Evolutionary conservation across 2,797 vertebrate genomes (phyloP).

Genomic region (Eulemur rubriventer): DNA sequence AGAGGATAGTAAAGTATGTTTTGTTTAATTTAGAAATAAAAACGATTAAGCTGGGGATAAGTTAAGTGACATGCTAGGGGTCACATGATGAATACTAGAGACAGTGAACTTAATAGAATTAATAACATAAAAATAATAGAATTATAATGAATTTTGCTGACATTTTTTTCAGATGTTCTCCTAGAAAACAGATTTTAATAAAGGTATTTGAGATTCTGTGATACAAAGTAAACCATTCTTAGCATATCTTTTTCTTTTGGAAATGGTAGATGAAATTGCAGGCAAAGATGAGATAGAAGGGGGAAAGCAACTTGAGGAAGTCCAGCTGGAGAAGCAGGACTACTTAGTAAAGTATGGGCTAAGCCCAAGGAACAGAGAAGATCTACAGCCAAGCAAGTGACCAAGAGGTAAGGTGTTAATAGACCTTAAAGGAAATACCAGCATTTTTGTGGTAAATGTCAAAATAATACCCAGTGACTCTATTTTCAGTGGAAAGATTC

Average conservation of each 20-base stretch:
- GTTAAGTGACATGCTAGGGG: neutral
- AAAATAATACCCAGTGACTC: neutral
- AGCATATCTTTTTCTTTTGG: neutral
- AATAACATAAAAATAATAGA: neutral
- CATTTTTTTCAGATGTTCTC: neutral
- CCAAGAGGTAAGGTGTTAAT: neutral
- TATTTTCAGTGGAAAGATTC: neutral
- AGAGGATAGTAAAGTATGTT: neutral
- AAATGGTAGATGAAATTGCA: neutral
- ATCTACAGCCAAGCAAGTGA: neutral
- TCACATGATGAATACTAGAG: neutral
- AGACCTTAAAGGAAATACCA: neutral
- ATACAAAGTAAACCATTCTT: neutral
- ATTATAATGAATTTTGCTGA: neutral
- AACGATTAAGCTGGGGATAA: neutral
- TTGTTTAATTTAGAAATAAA: constrained; percentile 50
- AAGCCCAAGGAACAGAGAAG: neutral
- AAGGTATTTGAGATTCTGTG: neutral
- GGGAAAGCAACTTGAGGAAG: neutral
- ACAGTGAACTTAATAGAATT: neutral
- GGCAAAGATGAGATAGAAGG: neutral
- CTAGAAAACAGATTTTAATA: neutral
- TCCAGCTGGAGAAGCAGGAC: neutral
- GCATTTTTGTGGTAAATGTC: neutral
- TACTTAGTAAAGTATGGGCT: neutral